Base-by-base conservation (phyloP, 1,140 invertebrate species). In the Plutomurus gul region DNA sequence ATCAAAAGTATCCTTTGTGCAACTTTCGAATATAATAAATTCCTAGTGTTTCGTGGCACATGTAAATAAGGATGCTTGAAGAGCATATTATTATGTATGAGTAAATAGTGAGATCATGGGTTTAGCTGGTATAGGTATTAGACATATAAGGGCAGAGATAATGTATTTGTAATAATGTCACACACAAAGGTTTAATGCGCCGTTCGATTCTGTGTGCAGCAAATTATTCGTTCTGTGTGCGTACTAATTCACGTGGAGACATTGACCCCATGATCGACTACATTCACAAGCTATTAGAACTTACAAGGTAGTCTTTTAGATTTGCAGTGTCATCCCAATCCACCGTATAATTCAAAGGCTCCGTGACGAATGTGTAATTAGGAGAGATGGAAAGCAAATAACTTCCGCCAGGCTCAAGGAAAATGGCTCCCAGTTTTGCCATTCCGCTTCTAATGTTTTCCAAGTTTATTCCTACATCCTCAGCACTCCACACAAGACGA, bases 361-460 rank as follows among this genome's bases (percentile, higher is more conserved):
- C 56, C 1, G 25, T 20, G 20, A 76, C 43, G 10, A 16, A 4
- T 25, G 49, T 40, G 36, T 76, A 43, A 77, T 77, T 77, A 43
- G 37, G 18, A 25, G 65, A 13, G 18, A 77, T 39, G 46, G 18
- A 43, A 2, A 77, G 10, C n/a, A 71, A n/a, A 71, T 77, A 77
- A 22, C 47, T 77, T 77, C 76, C 76, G 6, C 76, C 76, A 47
- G 51, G 4, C 13, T 65, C 56, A 16, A 65, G 36, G 5, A 30
- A 65, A 65, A 65, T 33, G 16, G 25, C 18, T 20, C 39, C 39
- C 2, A 43, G 36, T 37, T 43, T 30, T 36, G 10, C 30, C 4
- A n/a, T 13, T 11, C 27, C 0, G 18, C 18, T 33, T 33, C 36
- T n/a, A 43, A n/a, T 43, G 39, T 43, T n/a, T n/a, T n/a, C n/a